phyloP scores from a whole-genome alignment of 92 coral and sea anemone genomes.

The Nematostella vectensis region DNA sequence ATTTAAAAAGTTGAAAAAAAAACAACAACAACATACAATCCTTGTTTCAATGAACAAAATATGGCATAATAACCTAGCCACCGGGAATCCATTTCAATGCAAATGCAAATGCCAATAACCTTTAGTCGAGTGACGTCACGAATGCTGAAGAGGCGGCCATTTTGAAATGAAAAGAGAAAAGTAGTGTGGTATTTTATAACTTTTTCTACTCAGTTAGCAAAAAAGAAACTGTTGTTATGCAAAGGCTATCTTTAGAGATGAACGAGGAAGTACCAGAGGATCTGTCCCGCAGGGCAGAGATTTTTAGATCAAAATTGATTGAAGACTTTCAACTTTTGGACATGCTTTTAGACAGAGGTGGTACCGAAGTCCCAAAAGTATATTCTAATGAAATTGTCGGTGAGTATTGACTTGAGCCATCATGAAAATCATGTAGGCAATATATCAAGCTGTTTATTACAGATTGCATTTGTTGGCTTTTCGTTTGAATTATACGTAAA shows the following conservation, averaged over 20 bases:
- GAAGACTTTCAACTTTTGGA: constrained; percentile 97
- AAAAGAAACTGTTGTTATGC: not conserved
- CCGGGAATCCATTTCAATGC: too few species aligned
- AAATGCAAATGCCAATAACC: too few species aligned
- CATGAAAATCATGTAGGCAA: constrained; percentile 1
- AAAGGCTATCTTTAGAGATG: constrained; percentile 19
- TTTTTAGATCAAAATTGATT: constrained; percentile 90
- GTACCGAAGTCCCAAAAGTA: constrained; percentile 60
- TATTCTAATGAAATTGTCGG: constrained; percentile 93
- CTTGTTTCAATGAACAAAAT: too few species aligned
- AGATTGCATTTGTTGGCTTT: too few species aligned
- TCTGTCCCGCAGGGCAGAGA: constrained; percentile 88
- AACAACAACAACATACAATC: too few species aligned
- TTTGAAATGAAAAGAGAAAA: too few species aligned
- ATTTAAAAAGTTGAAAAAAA: too few species aligned
- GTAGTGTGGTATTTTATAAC: not conserved
- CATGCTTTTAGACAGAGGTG: constrained; percentile 70
- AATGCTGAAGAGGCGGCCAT: constrained; percentile 24
- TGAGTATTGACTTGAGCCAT: constrained; percentile 5
- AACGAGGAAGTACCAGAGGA: constrained; percentile 74
- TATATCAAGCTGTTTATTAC: too few species aligned
- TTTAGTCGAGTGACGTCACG: not conserved
- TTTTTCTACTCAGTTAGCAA: not conserved
- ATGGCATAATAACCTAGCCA: too few species aligned
- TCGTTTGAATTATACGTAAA: too few species aligned